Evolutionary conservation across 64 coral and sea anemone species (phyloP).

Genomic region (Platygyra sinensis): DNA sequence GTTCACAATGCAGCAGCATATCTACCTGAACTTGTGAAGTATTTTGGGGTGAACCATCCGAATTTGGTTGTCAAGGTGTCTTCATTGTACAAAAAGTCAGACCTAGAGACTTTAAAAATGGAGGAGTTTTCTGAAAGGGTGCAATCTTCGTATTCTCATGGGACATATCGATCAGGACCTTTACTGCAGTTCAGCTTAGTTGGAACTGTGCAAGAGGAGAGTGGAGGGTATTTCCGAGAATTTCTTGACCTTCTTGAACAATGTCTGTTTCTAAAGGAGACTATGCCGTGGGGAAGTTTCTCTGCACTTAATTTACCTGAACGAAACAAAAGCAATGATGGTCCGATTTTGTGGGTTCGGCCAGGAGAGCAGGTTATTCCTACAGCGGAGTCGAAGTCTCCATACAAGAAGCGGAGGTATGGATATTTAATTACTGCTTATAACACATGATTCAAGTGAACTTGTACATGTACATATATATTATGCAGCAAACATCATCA

Average conservation of each 20-base stretch:
- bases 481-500: too few species aligned
- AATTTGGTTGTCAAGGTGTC: constrained; percentile 88
- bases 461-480: neutral
- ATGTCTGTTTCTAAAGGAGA: constrained; percentile 91
- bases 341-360: constrained; percentile 96
- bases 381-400: constrained; percentile 80
- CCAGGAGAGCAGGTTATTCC: constrained; percentile 95
- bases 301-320: constrained; percentile 82
- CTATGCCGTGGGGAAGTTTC: constrained; percentile 96
- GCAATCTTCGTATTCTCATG: constrained; percentile 76
- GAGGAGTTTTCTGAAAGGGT: constrained; percentile 79
- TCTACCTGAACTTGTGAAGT: constrained; percentile 88
- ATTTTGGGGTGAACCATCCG: constrained; percentile 85
- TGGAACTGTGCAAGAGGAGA: constrained; percentile 93
- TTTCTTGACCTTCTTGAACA: constrained; percentile 89
- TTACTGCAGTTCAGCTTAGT: constrained; percentile 97
- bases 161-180: constrained; percentile 86
- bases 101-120: constrained; percentile 93
- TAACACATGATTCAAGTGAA: neutral
- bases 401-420: constrained; percentile 93
- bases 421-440: neutral
- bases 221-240: constrained; percentile 95
- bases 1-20: constrained; percentile 84
- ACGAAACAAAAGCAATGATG: constrained; percentile 90
- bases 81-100: constrained; percentile 86